Percentiles rank a stretch among this genome's conserved stretches.
Evolutionary conservation across 2,888 invertebrate genomes (phyloP).

Genomic region (Drosophila diplacantha): DNA sequence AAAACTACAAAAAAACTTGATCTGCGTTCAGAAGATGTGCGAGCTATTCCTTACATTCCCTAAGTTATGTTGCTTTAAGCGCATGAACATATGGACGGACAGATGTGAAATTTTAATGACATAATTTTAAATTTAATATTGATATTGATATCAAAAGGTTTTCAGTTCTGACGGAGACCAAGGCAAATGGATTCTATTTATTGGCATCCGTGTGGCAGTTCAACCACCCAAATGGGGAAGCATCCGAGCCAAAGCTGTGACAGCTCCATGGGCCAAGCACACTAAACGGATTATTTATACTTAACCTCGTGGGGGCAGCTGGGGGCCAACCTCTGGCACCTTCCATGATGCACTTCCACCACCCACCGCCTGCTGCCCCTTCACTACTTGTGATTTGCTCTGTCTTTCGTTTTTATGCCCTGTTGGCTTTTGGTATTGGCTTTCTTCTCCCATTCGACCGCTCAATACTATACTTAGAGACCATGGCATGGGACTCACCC

Average conservation of each 20-base stretch:
- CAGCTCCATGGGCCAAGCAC: conserved; percentile 40
- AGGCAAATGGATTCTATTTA: not conserved
- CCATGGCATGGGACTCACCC: conserved; percentile 61
- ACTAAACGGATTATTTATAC: conserved; percentile 72
- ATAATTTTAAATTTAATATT: not conserved
- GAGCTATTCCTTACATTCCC: not conserved
- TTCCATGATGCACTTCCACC: conserved; percentile 4
- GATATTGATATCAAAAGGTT: not conserved
- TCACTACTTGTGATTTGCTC: conserved; percentile 25
- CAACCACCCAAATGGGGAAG: conserved; percentile 8
- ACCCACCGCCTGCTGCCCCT: not conserved
- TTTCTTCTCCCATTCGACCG: not conserved
- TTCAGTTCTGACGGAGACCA: not conserved
- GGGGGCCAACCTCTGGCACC: conserved; percentile 16
- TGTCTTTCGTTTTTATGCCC: conserved; percentile 45
- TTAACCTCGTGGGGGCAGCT: conserved; percentile 49
- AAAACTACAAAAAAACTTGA: not conserved
- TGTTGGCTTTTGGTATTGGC: conserved; percentile 32
- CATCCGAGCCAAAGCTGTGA: conserved; percentile 2
- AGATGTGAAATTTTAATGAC: no score
- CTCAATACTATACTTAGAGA: not conserved
- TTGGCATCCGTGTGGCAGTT: conserved; percentile 4
- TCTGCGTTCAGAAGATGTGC: not conserved
- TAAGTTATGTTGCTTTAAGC: not conserved
- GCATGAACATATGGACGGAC: not conserved